phyloP scores from a whole-genome alignment of 2,113 vertebrate genomes.

The Apaloderma vittatum region DNA sequence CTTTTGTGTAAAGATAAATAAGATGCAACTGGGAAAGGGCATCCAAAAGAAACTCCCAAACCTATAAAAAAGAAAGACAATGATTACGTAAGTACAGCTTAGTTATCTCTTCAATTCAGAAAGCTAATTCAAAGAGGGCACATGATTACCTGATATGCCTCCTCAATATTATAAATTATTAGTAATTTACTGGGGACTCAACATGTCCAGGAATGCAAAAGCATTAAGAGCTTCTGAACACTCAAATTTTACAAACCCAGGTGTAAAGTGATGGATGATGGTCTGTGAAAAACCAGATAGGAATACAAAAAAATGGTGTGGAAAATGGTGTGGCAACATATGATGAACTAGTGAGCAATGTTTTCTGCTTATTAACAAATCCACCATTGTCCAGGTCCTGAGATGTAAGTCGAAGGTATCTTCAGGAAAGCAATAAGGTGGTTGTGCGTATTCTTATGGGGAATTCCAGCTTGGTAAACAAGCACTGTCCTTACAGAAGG shows the following conservation, averaged over 20 bases:
- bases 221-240: neutral
- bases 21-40: neutral
- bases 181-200: neutral
- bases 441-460: neutral
- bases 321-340: fast-evolving
- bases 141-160: fast-evolving
- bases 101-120: neutral
- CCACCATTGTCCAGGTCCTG: fast-evolving
- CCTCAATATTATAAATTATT: neutral
- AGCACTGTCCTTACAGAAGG: neutral
- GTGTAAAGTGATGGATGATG: neutral
- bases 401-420: neutral
- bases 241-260: neutral
- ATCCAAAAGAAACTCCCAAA: neutral
- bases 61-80: neutral
- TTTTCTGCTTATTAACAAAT: neutral
- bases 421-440: neutral
- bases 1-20: neutral
- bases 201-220: neutral
- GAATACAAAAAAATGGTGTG: neutral
- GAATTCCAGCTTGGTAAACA: neutral
- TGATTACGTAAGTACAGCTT: neutral
- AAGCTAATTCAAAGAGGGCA: neutral
- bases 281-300: fast-evolving
- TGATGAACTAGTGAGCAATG: neutral